phyloP scores from a whole-genome alignment of 2,888 invertebrate species.

The Geotrupes spiniger region DNA sequence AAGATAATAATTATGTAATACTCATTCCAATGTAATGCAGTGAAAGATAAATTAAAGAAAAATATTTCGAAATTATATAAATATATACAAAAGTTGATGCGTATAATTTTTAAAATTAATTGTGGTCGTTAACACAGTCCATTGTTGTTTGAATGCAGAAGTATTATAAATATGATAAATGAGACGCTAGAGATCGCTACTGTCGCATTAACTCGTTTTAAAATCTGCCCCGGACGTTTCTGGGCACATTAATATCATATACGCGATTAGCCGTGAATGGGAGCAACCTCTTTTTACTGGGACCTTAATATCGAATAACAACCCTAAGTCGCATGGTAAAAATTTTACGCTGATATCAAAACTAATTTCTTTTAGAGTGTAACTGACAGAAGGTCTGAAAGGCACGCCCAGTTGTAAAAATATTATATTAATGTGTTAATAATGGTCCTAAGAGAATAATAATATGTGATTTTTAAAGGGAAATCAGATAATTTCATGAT shows the following conservation, averaged over 20 bases:
- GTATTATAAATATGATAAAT: conserved; percentile 47
- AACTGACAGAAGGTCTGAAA: conserved; percentile 48
- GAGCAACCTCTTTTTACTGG: conserved; percentile 42
- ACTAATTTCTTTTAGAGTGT: conserved; percentile 44
- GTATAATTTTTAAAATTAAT: conserved; percentile 37
- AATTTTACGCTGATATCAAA: conserved; percentile 33
- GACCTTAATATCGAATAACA: conserved; percentile 37
- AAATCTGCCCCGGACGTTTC: conserved; percentile 51
- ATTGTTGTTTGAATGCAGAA: conserved; percentile 42
- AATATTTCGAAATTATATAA: too few relatives aligned
- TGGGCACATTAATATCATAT: conserved; percentile 51
- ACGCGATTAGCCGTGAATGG: conserved; percentile 51
- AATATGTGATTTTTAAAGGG: conserved; percentile 41
- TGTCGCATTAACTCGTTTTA: conserved; percentile 50
- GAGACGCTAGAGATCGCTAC: conserved; percentile 45
- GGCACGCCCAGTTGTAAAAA: conserved; percentile 50
- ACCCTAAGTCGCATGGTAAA: conserved; percentile 26
- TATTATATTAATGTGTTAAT: conserved; percentile 51
- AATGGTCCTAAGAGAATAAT: conserved; percentile 48
- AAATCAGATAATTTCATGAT: conserved; percentile 26
- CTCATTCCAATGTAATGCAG: too few relatives aligned
- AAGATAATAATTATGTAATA: too few relatives aligned
- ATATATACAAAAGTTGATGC: not conserved
- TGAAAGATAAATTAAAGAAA: too few relatives aligned
- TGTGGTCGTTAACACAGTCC: conserved; percentile 42